Percentiles rank a stretch among this genome's conserved stretches.
Evolutionary conservation across 2,797 vertebrate genomes (phyloP).

Genomic region (Pseudomugil tenellus): DNA sequence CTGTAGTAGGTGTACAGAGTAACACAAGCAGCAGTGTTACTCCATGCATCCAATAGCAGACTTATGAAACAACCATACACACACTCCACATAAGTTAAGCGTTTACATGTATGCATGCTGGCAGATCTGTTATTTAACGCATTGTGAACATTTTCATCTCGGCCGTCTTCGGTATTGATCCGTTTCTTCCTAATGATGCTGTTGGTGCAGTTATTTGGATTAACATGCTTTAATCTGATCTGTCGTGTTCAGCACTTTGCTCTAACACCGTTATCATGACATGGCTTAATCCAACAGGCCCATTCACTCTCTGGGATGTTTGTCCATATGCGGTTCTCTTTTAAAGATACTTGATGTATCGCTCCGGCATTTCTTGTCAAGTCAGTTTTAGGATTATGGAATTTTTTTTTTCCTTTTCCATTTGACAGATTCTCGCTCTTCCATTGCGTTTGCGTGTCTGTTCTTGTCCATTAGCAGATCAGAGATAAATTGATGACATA

Average conservation of each 20-base stretch:
- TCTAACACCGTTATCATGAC: conserved; percentile 32
- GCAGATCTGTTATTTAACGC: conserved; percentile 3
- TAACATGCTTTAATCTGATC: conserved; percentile 42
- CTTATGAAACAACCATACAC: conserved; percentile 12
- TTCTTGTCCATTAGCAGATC: conserved; percentile 57
- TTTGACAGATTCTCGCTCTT: conserved; percentile 11
- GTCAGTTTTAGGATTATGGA: not conserved
- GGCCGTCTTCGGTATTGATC: conserved; percentile 43
- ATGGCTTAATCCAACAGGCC: conserved; percentile 19
- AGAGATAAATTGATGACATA: conserved; percentile 44
- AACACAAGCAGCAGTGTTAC: conserved; percentile 9
- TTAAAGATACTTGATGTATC: not conserved
- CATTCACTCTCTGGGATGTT: not conserved
- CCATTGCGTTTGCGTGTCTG: conserved; percentile 54
- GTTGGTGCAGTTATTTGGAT: conserved; percentile 57
- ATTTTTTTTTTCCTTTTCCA: not conserved
- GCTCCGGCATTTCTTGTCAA: not conserved
- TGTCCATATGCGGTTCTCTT: not conserved
- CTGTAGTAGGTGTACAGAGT: conserved; percentile 7
- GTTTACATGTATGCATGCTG: not conserved
- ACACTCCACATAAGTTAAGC: not conserved
- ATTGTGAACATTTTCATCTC: conserved; percentile 7
- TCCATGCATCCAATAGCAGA: conserved; percentile 1
- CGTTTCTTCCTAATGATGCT: conserved; percentile 27
- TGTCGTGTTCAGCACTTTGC: conserved; percentile 42